phyloP scores from a whole-genome alignment of 2,113 vertebrate genomes.

The Brienomyrus brachyistius region DNA sequence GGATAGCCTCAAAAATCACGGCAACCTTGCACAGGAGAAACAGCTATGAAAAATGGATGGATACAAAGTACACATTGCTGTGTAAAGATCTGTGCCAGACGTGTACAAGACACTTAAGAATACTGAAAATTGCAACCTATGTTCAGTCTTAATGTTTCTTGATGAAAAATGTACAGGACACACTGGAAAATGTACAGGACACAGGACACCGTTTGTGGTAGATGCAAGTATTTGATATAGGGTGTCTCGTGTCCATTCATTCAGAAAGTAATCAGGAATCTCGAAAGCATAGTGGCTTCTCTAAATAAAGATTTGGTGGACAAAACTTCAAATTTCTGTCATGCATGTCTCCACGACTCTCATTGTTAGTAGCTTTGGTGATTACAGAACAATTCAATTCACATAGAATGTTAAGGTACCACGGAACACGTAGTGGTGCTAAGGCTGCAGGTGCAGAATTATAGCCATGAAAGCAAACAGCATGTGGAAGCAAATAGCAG shows the following conservation, averaged over 20 bases:
- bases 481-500: neutral
- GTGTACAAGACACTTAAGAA: neutral
- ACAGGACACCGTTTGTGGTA: neutral
- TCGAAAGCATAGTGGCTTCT: neutral
- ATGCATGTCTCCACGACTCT: neutral
- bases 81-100: neutral
- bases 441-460: neutral
- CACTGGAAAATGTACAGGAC: neutral
- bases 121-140: neutral
- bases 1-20: neutral
- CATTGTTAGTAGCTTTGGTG: neutral
- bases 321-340: neutral
- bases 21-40: neutral
- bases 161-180: neutral
- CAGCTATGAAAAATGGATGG: neutral
- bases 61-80: neutral
- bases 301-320: neutral
- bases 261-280: neutral
- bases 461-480: neutral
- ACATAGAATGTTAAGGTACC: neutral
- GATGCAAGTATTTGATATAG: neutral
- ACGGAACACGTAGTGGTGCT: neutral
- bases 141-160: neutral
- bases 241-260: neutral
- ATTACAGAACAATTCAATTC: neutral